Evolutionary conservation across 1,140 invertebrate genomes (phyloP), one percentile per base, ranked within the genome.

Genomic region (Leptinotarsa undecemlineata): DNA sequence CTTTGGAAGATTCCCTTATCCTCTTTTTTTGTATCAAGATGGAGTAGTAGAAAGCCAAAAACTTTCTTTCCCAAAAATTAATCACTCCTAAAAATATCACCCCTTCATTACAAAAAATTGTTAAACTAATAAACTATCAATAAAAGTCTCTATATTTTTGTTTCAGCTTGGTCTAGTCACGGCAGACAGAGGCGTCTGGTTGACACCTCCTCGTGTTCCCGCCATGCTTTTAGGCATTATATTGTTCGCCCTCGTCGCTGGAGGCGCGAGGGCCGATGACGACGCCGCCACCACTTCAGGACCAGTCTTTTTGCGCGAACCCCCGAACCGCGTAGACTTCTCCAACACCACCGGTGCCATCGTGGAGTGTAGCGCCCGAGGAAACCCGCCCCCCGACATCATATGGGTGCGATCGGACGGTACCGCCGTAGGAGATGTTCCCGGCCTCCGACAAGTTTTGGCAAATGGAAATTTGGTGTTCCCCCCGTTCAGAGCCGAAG

Each of bases 401-500:
- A 95, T 96, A 77, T 98, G 96, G 97, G 91, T 96, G 48, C 90
- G 93, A 80, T 89, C 89, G 78, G 95, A 97, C 87, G 96, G 95
- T 71, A 93, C 91, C 76, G 92, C 94, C 74, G 93, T 98, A 72
- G 94, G 93, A 64, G 94, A 96, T 82, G 93, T 97, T 69, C 93
- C 95, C 78, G 95, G 95, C 80, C 62, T 85, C 42, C 74, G 84
- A 48, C 86, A 94, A 92, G 92, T 96, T 76, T 87, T 95, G 77
- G 91, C 93, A 21, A 96, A 98, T 86, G 96, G 96, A 82, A 97
- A 97, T 82, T 87, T 98, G 76, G 94, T 96, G 48, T 97, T 98
- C 84, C 95, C 95, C 64, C 95, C 96, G 13, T 98, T 98, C 90
- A 90, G 95, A 68, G 95, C 94, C 48, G 93, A 96, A 85, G 94